These are phyloP conservation scores for Ciconia stormi DNA, from an alignment of 2,113 vertebrate genomes.

Conservation along the genomic window DNA sequence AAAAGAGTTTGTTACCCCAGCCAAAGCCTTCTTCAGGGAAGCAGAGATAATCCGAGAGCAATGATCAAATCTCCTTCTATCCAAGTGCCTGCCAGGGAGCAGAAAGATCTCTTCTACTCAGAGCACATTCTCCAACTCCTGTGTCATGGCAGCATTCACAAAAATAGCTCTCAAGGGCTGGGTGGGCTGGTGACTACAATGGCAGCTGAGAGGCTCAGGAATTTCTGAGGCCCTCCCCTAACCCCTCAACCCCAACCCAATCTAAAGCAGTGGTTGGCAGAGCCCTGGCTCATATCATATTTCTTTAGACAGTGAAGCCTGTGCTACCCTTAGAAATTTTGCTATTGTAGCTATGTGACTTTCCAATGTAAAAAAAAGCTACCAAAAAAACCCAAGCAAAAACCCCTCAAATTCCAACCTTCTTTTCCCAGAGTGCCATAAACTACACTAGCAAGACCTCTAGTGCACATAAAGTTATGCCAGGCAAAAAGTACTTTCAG, in stretches of 20 bases:
- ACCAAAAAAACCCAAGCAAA: background rate
- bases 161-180: constrained; percentile 49
- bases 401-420: background rate
- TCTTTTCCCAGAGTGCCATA: background rate
- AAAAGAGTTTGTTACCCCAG: background rate
- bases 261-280: background rate
- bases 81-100: background rate
- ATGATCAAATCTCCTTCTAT: background rate
- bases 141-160: background rate
- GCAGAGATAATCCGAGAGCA: background rate
- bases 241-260: background rate
- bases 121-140: background rate
- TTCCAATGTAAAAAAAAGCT: background rate
- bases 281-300: background rate
- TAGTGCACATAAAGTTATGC: background rate
- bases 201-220: constrained; percentile 59
- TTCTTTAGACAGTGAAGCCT: background rate
- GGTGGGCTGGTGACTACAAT: background rate
- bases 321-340: background rate
- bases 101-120: background rate
- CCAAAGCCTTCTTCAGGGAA: background rate
- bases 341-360: background rate
- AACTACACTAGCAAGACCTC: too few species aligned
- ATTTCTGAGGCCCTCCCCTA: constrained; percentile 12
- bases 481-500: background rate